A percentile compares a stretch with the other conserved stretches of the same genome.
phyloP scores from a whole-genome alignment of 2,113 vertebrate species.

The Carassius carassius region DNA sequence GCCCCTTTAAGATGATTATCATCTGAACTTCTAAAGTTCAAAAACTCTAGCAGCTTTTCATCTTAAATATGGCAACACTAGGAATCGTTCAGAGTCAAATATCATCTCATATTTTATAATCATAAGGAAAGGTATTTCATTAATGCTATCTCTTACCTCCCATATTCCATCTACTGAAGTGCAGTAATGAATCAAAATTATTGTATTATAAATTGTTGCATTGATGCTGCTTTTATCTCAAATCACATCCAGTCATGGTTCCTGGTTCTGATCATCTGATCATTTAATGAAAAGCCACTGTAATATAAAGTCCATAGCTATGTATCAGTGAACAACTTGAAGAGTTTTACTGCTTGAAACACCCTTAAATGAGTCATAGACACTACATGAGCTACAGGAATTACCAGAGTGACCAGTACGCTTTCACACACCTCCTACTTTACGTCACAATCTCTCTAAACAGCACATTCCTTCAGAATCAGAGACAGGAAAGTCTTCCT shows the following conservation, averaged over 20 bases:
- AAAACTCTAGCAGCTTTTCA: neutral
- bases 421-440: neutral
- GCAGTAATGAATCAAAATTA: neutral
- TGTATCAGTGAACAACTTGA: neutral
- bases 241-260: neutral
- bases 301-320: neutral
- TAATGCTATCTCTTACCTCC: neutral
- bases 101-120: neutral
- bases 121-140: neutral
- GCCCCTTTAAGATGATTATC: neutral
- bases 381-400: neutral
- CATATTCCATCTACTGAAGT: neutral
- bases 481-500: neutral
- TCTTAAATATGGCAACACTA: neutral
- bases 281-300: neutral
- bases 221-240: neutral
- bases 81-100: neutral
- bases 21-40: neutral
- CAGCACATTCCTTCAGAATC: neutral
- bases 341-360: neutral
- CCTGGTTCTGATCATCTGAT: neutral
- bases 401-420: neutral
- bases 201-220: no score
- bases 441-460: neutral
- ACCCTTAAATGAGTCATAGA: neutral